Evolutionary conservation across 2,888 invertebrate genomes (phyloP).

Genomic region (Ectemnius continuus): DNA sequence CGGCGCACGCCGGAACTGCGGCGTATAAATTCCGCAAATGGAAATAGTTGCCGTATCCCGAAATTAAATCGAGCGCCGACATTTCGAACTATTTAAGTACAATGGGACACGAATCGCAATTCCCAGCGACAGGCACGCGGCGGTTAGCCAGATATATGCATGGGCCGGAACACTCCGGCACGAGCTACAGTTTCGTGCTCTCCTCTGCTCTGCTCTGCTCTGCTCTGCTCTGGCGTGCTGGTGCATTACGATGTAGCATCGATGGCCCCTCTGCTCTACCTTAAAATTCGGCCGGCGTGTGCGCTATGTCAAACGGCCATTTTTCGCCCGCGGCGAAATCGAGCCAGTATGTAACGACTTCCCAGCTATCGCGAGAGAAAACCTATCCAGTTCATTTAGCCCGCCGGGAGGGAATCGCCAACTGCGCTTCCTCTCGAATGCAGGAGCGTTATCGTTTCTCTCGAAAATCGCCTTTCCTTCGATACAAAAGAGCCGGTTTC

Average conservation of each 20-base stretch:
- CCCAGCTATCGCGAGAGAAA: too few relatives aligned
- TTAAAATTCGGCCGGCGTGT: constrained; percentile 20
- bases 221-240: too few relatives aligned
- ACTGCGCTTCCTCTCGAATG: too few relatives aligned
- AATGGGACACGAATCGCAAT: constrained; percentile 64
- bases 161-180: constrained; percentile 8
- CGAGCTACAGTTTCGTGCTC: constrained; percentile 27
- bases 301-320: not conserved
- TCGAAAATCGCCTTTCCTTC: too few relatives aligned
- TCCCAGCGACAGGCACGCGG: constrained; percentile 60
- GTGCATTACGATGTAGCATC: constrained; percentile 14
- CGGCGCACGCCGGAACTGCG: constrained; percentile 18
- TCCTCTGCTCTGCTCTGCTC: too few relatives aligned
- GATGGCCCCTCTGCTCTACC: constrained; percentile 6
- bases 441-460: too few relatives aligned
- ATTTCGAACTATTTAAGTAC: constrained; percentile 63
- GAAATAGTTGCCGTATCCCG: constrained; percentile 60
- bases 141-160: constrained; percentile 62
- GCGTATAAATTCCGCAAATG: constrained; percentile 59
- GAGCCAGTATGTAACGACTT: not conserved
- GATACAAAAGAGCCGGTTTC: too few relatives aligned
- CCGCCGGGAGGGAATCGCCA: too few relatives aligned
- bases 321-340: constrained; percentile 2
- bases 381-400: too few relatives aligned
- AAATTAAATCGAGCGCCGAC: constrained; percentile 62